phyloP scores from a whole-genome alignment of 2,113 vertebrate species.

The Ctenomys sociabilis region DNA sequence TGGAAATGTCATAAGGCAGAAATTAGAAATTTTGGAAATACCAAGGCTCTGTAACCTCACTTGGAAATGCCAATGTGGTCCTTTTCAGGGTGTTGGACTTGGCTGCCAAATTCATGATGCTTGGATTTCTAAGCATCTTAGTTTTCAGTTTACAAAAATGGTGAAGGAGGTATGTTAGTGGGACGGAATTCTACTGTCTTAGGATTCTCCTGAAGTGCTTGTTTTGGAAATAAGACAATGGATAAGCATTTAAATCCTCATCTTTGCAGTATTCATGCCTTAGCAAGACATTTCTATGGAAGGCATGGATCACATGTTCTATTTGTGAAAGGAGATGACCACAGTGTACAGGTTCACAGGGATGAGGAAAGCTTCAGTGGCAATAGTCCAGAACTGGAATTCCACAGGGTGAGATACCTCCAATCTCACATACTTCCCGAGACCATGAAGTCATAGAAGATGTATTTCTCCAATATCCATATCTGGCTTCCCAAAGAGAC shows the following conservation, averaged over 20 bases:
- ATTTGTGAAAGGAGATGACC: constrained; percentile 49
- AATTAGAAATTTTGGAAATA: not conserved
- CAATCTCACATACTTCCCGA: not conserved
- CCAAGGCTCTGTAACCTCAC: not conserved
- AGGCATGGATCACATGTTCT: not conserved
- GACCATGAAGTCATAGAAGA: not conserved
- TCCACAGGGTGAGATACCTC: not conserved
- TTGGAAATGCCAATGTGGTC: not conserved
- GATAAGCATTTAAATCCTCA: not conserved
- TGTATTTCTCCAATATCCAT: constrained; percentile 9
- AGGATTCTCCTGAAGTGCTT: not conserved
- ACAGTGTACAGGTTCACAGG: not conserved
- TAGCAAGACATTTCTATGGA: not conserved
- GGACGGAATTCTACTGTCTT: constrained; percentile 15
- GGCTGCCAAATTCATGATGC: not conserved
- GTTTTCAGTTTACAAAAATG: constrained; percentile 24
- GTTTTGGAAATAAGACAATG: constrained; percentile 11
- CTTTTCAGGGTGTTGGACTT: not conserved
- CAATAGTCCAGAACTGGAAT: not conserved
- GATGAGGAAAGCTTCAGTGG: not conserved
- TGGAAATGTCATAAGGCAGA: not conserved
- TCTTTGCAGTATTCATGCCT: not conserved
- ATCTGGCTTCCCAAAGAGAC: not conserved
- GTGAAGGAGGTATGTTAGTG: not conserved
- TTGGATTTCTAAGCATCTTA: not conserved